Evolutionary conservation across 2,113 vertebrate genomes (phyloP).

Genomic region (Paratilapia polleni): DNA sequence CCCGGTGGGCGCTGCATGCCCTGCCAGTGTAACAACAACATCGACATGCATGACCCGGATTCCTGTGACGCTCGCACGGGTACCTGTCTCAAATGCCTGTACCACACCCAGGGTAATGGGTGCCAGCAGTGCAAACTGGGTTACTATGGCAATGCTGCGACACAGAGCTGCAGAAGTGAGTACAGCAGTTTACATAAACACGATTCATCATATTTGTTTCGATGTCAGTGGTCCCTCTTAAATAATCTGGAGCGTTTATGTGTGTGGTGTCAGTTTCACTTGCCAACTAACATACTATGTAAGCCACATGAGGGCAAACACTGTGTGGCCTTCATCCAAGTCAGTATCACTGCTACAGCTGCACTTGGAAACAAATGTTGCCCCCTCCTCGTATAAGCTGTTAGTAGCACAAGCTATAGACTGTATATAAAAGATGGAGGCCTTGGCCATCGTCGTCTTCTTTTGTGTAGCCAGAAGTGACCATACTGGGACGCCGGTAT

Average conservation of each 20-base stretch:
- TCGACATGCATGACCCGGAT: conserved; percentile 86
- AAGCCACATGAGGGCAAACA: too few relatives aligned
- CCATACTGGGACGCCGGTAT: too few relatives aligned
- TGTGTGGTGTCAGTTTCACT: background rate
- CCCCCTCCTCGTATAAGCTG: background rate
- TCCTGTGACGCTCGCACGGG: conserved; percentile 88
- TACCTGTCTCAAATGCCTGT: conserved; percentile 87
- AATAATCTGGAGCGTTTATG: too few relatives aligned
- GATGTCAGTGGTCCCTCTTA: background rate
- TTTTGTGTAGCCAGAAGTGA: too few relatives aligned
- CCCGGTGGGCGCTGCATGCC: conserved; percentile 84
- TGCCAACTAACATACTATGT: too few relatives aligned
- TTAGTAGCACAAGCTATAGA: background rate
- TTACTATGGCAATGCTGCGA: conserved; percentile 88
- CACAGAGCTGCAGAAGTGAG: conserved; percentile 95
- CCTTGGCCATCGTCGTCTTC: too few relatives aligned
- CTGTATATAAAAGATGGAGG: background rate
- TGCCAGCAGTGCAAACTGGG: conserved; percentile 89
- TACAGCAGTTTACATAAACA: background rate
- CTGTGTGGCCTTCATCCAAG: background rate
- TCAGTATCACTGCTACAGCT: too few relatives aligned
- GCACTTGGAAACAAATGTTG: background rate
- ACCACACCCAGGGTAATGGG: conserved; percentile 88
- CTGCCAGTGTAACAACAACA: conserved; percentile 93
- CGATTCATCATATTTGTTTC: background rate